Percentiles rank a stretch among this genome's conserved stretches.
Conservation (phyloP, 1,140 invertebrate species). For the Rhagoletis zephyria region DNA sequence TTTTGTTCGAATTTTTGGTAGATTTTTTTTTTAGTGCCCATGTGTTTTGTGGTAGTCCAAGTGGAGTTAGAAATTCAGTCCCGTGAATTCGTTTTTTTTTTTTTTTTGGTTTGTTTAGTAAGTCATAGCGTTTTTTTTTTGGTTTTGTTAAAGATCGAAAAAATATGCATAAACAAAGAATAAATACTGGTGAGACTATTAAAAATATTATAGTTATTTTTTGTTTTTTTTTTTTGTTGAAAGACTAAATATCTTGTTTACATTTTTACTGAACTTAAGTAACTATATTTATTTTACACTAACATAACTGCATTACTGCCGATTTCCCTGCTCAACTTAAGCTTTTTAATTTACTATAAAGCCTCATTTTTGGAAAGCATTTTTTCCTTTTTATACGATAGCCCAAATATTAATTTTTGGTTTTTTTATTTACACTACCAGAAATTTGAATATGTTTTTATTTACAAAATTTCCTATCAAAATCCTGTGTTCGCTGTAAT, state of each 20-base stretch:
- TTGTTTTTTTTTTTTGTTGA: constrained; percentile 34
- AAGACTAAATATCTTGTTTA: background rate
- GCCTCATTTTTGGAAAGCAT: no score
- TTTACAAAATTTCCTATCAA: no score
- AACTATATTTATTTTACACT: background rate
- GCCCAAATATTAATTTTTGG: no score
- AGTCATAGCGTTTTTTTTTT: constrained; percentile 40
- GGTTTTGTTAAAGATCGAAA: constrained; percentile 42
- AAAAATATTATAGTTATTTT: constrained; percentile 59
- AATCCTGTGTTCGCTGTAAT: no score
- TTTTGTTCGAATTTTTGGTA: constrained; percentile 37
- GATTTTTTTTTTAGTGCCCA: constrained; percentile 58
- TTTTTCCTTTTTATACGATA: no score
- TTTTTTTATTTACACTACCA: no score
- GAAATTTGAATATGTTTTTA: no score
- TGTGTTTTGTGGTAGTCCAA: constrained; percentile 59
- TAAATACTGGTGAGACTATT: constrained; percentile 70
- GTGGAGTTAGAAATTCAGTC: constrained; percentile 58
- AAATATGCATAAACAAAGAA: constrained; percentile 64
- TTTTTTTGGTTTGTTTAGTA: constrained; percentile 33
- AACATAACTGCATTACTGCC: background rate
- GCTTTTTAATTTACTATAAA: no score
- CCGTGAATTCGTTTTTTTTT: background rate
- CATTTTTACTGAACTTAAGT: background rate
- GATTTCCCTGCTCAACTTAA: no score